Evolutionary conservation across 2,113 vertebrate species (phyloP), one percentile per base, ranked within the genome.

Genomic region (Zosterops borbonicus): DNA sequence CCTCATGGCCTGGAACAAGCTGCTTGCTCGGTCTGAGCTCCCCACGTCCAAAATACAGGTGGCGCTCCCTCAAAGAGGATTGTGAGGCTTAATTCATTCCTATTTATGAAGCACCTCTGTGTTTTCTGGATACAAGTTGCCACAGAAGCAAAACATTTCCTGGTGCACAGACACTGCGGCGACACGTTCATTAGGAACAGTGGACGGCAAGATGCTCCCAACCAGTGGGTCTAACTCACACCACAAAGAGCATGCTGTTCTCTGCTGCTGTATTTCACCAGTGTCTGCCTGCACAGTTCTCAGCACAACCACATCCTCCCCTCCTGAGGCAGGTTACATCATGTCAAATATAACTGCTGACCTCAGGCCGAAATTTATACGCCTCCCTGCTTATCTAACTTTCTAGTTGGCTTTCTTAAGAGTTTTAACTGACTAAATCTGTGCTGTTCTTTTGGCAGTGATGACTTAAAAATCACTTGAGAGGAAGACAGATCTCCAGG

Each of bases 71-170:
- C 83, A 52, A 15, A 96, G 41, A 41, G 73, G 29, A 44, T 50
- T 86, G 59, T 74, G 83, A 96, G 83, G 64, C 28, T 83, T 39
- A 90, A 83, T 90, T 89, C 79, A 94, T 86, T 92, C 88, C 88
- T 41, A 6, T 93, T 46, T 67, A 87, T 90, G 31, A 94, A 93
- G 65, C 42, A 56, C 37, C 65, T 89, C 95, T 87, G 63, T 95
- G 92, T 93, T 87, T 90, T 81, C 81, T 92, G 93, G 76, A 46
- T 65, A 64, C 31, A 33, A 78, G 83, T 76, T 87, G 73, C 94
- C 44, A 8, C 86, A 93, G 90, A 90, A 94, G 85, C 83, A 75
- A 95, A 96, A 83, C 50, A 81, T 93, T 94, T 94, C 73, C 73
- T 90, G 39, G 79, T 0, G 0, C 11, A 79, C 89, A 95, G 95